A percentile compares a stretch with the other conserved stretches of the same genome.
Evolutionary conservation across 2,888 invertebrate genomes (phyloP).

Genomic region (Diogma glabrata): DNA sequence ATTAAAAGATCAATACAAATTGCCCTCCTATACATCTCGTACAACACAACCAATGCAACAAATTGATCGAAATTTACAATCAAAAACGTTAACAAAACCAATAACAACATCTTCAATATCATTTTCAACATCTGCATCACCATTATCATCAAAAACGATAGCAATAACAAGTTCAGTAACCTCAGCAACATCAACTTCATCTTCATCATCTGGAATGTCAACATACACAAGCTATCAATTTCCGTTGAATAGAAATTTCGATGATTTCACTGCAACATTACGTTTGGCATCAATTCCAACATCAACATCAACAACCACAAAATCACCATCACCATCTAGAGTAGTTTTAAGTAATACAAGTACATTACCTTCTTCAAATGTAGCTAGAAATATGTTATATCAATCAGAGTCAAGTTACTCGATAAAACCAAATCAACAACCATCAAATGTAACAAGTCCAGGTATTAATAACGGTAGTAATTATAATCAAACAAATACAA

Average conservation of each 20-base stretch:
- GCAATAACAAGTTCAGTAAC: slow-evolving; percentile 31
- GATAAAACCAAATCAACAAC: slow-evolving; percentile 27
- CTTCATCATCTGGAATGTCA: slow-evolving; percentile 21
- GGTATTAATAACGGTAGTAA: slow-evolving; percentile 18
- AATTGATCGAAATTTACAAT: too few relatives aligned
- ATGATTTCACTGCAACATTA: slow-evolving; percentile 10
- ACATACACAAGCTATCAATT: slow-evolving; percentile 21
- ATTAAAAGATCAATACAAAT: slow-evolving; percentile 3
- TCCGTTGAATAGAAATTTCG: slow-evolving; percentile 16
- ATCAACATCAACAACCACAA: slow-evolving; percentile 19
- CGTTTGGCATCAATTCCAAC: slow-evolving; percentile 12
- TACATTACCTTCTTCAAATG: slow-evolving; percentile 22
- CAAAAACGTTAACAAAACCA: slow-evolving; percentile 9
- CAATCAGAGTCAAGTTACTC: slow-evolving; percentile 29
- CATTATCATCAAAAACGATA: slow-evolving; percentile 26
- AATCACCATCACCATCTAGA: slow-evolving; percentile 14
- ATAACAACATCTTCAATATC: slow-evolving; percentile 23
- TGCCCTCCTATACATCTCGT: slow-evolving; percentile 4
- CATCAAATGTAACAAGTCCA: slow-evolving; percentile 24
- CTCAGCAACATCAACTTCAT: slow-evolving; percentile 31
- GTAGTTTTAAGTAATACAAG: slow-evolving; percentile 17
- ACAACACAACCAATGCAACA: slow-evolving; percentile 1
- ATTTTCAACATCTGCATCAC: slow-evolving; percentile 30
- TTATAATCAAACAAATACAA: slow-evolving; percentile 15
- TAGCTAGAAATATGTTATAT: slow-evolving; percentile 24